These are phyloP conservation scores for Anguilla anguilla DNA, from an alignment of 2,797 vertebrate genomes.

Conservation along the genomic window DNA sequence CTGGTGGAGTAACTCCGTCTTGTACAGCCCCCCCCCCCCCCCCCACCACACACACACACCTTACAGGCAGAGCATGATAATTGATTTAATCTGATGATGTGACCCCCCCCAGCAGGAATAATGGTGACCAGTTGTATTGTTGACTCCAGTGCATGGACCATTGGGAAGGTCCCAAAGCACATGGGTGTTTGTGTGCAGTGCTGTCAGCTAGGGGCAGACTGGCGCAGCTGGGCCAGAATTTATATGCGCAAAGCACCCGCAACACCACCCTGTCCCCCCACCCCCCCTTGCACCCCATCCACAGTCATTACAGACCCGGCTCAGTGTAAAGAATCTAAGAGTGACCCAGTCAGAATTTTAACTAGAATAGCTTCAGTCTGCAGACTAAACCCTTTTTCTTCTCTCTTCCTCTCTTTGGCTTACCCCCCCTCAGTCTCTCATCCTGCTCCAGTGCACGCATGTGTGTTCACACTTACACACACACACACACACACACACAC, in stretches of 20 bases:
- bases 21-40: background rate
- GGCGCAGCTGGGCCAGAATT: conserved; percentile 33
- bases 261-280: too few species aligned
- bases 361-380: conserved; percentile 28
- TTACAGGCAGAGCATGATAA: background rate
- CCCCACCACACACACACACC: background rate
- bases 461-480: background rate
- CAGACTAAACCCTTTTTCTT: background rate
- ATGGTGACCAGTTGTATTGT: background rate
- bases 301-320: conserved; percentile 20
- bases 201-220: conserved; percentile 27
- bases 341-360: conserved; percentile 32
- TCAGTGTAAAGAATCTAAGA: conserved; percentile 12
- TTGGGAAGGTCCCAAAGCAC: background rate
- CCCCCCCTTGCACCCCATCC: too few species aligned
- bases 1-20: background rate
- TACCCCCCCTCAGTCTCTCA: background rate
- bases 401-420: background rate
- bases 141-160: background rate
- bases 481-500: background rate
- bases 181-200: background rate
- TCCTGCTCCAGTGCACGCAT: background rate
- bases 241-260: conserved; percentile 26
- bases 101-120: background rate
- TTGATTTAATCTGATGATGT: background rate